phyloP scores from a whole-genome alignment of 2,797 vertebrate genomes.

The Danionella dracula region DNA sequence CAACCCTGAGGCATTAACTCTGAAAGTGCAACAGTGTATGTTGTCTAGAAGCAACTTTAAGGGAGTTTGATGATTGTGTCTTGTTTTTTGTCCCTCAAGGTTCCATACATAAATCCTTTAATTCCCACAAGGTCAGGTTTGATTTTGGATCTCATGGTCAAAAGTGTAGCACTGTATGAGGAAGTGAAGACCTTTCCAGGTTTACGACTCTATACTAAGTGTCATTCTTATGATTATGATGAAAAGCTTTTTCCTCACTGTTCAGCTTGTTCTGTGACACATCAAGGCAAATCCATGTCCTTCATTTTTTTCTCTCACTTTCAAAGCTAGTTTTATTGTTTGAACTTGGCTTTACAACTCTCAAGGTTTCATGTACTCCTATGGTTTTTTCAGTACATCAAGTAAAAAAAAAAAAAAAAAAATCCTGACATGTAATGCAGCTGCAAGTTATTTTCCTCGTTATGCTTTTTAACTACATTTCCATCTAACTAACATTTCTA shows the following conservation, averaged over 20 bases:
- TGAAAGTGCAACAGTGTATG: not conserved
- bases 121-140: slow-evolving; percentile 22
- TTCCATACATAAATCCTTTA: slow-evolving; percentile 19
- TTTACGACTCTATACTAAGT: slow-evolving; percentile 4
- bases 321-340: not conserved
- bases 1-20: not conserved
- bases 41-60: slow-evolving; percentile 11
- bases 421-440: too few species aligned
- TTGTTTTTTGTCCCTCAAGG: slow-evolving; percentile 2
- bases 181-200: not conserved
- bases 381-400: not conserved
- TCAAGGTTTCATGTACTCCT: not conserved
- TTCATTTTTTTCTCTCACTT: not conserved
- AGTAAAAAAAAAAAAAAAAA: too few species aligned
- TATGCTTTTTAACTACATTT: too few species aligned
- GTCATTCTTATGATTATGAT: slow-evolving; percentile 14
- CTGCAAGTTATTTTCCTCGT: too few species aligned
- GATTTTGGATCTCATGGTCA: slow-evolving; percentile 1
- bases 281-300: slow-evolving; percentile 11
- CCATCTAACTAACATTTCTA: too few species aligned
- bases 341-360: not conserved
- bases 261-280: slow-evolving; percentile 1
- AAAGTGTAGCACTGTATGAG: not conserved
- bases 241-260: slow-evolving; percentile 6
- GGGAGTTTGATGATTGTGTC: slow-evolving; percentile 26